Evolutionary conservation across 2,888 invertebrate genomes (phyloP).

Genomic region (Leptinotarsa rubiginosa): DNA sequence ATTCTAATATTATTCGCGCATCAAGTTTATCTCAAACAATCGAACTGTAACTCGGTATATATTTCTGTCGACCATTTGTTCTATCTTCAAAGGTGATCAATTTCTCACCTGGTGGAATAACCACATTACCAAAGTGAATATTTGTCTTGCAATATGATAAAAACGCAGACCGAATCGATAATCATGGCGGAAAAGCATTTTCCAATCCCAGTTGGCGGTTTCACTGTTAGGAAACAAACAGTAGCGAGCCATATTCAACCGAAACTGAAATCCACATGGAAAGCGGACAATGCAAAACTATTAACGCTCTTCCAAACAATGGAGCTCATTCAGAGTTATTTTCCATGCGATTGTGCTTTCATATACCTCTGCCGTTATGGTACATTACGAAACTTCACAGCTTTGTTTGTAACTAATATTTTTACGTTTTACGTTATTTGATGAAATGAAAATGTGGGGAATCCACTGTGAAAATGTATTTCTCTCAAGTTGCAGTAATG

Average conservation of each 20-base stretch:
- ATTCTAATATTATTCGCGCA: too few species aligned
- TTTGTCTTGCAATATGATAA: background rate
- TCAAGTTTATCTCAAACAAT: too few species aligned
- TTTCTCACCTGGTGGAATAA: background rate
- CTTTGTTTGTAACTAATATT: background rate
- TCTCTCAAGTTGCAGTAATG: too few species aligned
- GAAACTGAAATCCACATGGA: background rate
- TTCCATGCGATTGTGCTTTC: background rate
- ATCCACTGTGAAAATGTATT: too few species aligned
- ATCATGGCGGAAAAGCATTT: background rate
- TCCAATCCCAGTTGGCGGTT: background rate
- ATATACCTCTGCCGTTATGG: background rate
- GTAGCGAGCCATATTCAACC: background rate
- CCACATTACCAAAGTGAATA: background rate
- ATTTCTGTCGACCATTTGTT: background rate
- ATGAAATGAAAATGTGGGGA: too few species aligned
- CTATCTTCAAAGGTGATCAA: background rate
- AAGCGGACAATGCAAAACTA: background rate
- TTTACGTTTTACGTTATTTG: background rate
- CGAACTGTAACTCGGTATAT: too few species aligned
- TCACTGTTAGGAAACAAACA: background rate
- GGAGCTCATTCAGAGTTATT: conserved; percentile 4
- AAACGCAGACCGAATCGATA: background rate
- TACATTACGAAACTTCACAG: background rate
- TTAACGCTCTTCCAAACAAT: background rate